These are phyloP conservation scores for Heterodera carotae DNA, from an alignment of 1,140 invertebrate species.

Conservation along the genomic window DNA sequence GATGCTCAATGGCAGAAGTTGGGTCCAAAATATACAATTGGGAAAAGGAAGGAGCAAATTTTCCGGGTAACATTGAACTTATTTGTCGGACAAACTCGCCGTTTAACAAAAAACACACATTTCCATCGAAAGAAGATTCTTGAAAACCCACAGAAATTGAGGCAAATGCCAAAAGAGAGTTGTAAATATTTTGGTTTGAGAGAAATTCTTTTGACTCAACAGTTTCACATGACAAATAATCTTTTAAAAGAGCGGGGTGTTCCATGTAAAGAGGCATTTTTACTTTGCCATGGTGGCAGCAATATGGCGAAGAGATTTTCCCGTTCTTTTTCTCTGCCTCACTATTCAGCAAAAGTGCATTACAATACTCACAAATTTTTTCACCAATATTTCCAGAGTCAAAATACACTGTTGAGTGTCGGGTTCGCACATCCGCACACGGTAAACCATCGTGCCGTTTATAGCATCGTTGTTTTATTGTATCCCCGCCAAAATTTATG, in stretches of 20 bases:
- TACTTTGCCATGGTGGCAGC: not conserved
- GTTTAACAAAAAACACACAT: conserved; percentile 3
- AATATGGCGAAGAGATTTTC: not conserved
- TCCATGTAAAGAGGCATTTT: not conserved
- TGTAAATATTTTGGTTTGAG: not conserved
- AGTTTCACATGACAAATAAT: not conserved
- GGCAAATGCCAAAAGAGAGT: conserved; percentile 6
- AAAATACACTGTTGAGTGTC: not conserved
- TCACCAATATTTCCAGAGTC: conserved; percentile 18
- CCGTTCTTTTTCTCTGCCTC: not conserved
- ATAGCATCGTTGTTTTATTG: too few species aligned
- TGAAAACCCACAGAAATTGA: conserved; percentile 1
- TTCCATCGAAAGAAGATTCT: not conserved
- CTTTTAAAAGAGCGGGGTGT: not conserved
- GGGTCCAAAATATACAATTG: not conserved
- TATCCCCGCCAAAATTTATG: too few species aligned
- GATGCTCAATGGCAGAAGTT: not conserved
- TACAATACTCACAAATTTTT: not conserved
- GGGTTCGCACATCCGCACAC: not conserved
- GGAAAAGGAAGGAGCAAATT: not conserved
- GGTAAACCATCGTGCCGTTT: too few species aligned
- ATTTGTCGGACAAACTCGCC: not conserved
- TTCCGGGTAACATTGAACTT: not conserved
- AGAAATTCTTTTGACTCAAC: not conserved
- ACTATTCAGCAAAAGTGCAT: not conserved